These are phyloP conservation scores for Microplitis demolitor DNA, from an alignment of 1,140 invertebrate species.

Conservation along the genomic window DNA sequence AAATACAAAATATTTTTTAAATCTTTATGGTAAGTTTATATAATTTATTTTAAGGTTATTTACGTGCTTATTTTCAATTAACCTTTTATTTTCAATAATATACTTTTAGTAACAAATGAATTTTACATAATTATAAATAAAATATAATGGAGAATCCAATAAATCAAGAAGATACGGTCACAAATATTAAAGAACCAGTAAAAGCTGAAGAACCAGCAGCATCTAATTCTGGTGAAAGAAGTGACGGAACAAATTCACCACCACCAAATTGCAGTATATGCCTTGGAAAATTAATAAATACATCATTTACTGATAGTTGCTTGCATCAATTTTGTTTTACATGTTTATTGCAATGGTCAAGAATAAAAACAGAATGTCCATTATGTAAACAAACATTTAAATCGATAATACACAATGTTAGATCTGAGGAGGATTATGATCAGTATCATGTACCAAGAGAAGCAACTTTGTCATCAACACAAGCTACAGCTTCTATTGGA, in stretches of 20 bases:
- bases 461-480: constrained; percentile 11
- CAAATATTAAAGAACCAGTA: constrained; percentile 42
- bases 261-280: constrained; percentile 91
- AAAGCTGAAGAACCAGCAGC: constrained; percentile 44
- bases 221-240: constrained; percentile 44
- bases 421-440: constrained; percentile 85
- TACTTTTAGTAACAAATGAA: too few species aligned
- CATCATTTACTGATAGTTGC: constrained; percentile 90
- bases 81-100: neutral
- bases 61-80: neutral
- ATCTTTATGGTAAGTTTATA: too few species aligned
- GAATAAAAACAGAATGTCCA: constrained; percentile 93
- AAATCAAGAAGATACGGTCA: neutral
- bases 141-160: constrained; percentile 17
- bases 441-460: constrained; percentile 73
- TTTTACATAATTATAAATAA: neutral
- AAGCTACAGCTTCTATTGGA: constrained; percentile 12
- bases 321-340: constrained; percentile 93
- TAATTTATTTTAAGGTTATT: too few species aligned
- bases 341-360: constrained; percentile 92
- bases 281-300: constrained; percentile 81
- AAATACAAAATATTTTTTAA: too few species aligned
- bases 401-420: constrained; percentile 90
- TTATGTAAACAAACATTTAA: constrained; percentile 91
- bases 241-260: constrained; percentile 66